Base-by-base conservation (phyloP, 1,140 invertebrate species). In the Drosophila pseudoobscura region DNA sequence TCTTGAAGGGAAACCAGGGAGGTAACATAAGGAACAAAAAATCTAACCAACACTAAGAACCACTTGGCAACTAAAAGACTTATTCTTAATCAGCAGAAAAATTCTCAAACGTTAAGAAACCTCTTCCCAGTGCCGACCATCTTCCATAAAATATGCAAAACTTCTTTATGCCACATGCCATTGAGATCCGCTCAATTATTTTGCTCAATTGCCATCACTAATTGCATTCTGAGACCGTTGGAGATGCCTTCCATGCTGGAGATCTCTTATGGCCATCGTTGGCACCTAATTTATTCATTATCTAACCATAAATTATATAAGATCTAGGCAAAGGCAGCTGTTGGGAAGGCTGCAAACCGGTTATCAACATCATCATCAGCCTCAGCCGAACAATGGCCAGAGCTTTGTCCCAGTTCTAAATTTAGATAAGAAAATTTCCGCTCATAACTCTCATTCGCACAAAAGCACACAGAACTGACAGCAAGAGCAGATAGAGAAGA, bases 351-450 rank as follows among this genome's bases (percentile, higher is more conserved):
- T 41, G 44, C 13, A 71, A 71, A 60, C 68, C 68, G 60, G 65
- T 71, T 71, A 71, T 71, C 68, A 60, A 46, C 24, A 49, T 11
- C 20, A 20, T 20, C 17, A 29, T 26, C 6, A 26, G 7, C 26
- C 7, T 31, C 29, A 49, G 24, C 35, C 6, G 44, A 45, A 26
- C 43, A 47, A 49, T 68, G 7, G 63, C 31, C 26, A 24, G 15
- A 13, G 15, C 60, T 77, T 50, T 71, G 75, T 35, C 58, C 66
- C 59, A 78, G 50, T 77, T 71, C 46, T 43, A 56, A 55, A 59
- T 17, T 52, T 56, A 69, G 70, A 79, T 79, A 79, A 79, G 63
- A 63, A 69, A 74, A 50, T 58, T 65, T 65, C 43, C 70, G 54
- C 50, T 74, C 46, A 57, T 55, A 62, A 55, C 55, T 60, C 51